Base-by-base conservation (phyloP, 1,140 invertebrate genomes). In the Colletes latitarsis region DNA sequence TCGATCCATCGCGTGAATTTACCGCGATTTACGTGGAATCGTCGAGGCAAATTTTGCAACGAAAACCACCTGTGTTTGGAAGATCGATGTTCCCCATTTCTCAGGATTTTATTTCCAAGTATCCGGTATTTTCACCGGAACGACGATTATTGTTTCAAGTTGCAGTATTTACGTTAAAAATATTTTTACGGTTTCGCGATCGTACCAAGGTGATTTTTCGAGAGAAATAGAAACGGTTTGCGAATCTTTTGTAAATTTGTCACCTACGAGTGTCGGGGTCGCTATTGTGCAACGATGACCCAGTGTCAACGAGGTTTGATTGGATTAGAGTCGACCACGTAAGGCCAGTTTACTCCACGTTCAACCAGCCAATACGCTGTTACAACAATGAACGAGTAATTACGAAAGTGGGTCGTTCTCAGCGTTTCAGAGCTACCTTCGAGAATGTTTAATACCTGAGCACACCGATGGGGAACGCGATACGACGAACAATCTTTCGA, bases 321-420 rank as follows among this genome's bases (percentile, higher is more conserved):
- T 80, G 52, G 68, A 77, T 86, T 86, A 86, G 49, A 46, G 79
- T 79, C 69, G 58, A 58, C 46, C 68, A 71, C 83, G 67, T 66
- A 74, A 75, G 83, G 55, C 71, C 64, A 49, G 60, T 49, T 49
- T 30, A 77, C 74, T 66, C 66, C 14, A 46, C 21, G 66, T 43
- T 43, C 41, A 63, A 55, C 30, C 53, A 72, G 64, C 72, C 53
- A 19, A 72, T 55, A 53, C 19, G 52, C n/a, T 60, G 75, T 69
- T 67, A 66, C 79, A 76, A 81, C 80, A 86, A 86, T 75, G 84
- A 83, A 68, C 15, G 81, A 68, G 60, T 81, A 81, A 86, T 87
- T 81, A 78, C 49, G 66, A 83, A 87, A 87, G 84, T 86, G 58
- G 85, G 85, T 66, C 85, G 55, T 72, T 75, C 63, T 62, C 62